Evolutionary conservation across 2,113 vertebrate species (phyloP).

Genomic region (Calidris pygmaea): DNA sequence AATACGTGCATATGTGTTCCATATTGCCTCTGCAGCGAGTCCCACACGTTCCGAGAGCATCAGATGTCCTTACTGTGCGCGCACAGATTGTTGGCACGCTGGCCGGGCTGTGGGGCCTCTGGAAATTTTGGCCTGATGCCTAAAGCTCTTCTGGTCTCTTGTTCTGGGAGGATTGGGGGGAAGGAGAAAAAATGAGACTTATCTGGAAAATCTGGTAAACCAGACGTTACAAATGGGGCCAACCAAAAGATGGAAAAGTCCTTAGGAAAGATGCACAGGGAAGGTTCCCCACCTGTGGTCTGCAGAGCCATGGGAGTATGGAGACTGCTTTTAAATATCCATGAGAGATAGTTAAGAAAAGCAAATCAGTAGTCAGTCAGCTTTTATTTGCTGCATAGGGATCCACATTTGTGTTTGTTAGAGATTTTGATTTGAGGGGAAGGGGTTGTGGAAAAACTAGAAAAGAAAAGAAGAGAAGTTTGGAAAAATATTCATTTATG

Average conservation of each 20-base stretch:
- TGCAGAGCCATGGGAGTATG: background rate
- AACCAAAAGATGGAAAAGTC: background rate
- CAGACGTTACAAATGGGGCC: background rate
- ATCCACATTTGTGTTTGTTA: background rate
- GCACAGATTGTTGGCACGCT: background rate
- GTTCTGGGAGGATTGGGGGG: background rate
- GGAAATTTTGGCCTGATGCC: constrained; percentile 9
- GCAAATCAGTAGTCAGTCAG: background rate
- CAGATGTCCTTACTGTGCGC: background rate
- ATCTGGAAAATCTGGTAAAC: background rate
- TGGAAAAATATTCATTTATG: background rate
- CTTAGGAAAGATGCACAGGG: background rate
- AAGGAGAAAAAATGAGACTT: background rate
- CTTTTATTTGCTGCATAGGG: background rate
- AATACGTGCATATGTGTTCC: constrained; percentile 28
- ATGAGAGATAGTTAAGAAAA: background rate
- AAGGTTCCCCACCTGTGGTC: background rate
- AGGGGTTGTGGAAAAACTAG: background rate
- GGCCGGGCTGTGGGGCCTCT: background rate
- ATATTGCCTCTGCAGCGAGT: background rate
- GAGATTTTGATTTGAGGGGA: background rate
- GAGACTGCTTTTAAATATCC: background rate
- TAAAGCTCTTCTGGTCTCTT: background rate
- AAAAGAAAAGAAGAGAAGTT: background rate
- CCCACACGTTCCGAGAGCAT: background rate